Evolutionary conservation across 2,797 vertebrate genomes (phyloP).

Genomic region (Hapalemur alaotrensis): DNA sequence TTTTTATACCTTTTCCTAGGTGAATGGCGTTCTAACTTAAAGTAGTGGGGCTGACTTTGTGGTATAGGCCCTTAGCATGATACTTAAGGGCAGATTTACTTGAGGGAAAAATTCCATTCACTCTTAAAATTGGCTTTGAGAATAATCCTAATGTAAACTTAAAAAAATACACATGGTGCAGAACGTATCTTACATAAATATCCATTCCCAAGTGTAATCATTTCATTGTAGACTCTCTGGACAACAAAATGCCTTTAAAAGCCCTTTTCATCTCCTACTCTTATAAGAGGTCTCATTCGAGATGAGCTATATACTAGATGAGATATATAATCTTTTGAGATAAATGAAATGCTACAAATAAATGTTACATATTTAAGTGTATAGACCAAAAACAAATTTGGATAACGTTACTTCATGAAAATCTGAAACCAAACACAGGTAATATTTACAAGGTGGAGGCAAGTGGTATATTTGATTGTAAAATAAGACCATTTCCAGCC

Average conservation of each 20-base stretch:
- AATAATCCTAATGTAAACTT: slow-evolving; percentile 29
- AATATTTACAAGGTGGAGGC: neutral
- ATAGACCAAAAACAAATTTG: neutral
- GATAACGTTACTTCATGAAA: neutral
- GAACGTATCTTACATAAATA: neutral
- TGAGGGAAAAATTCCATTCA: slow-evolving; percentile 17
- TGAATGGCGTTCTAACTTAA: neutral
- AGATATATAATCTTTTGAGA: neutral
- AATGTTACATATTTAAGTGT: neutral
- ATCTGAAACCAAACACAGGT: neutral
- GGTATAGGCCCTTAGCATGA: neutral
- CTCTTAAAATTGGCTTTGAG: slow-evolving; percentile 9
- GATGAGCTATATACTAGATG: neutral
- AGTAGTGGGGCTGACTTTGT: neutral
- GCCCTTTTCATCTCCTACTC: neutral
- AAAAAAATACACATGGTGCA: neutral
- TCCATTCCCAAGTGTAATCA: neutral
- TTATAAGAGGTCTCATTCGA: neutral
- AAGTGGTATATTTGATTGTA: neutral
- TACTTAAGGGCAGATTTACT: neutral
- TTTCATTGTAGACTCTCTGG: neutral
- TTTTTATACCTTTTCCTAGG: slow-evolving; percentile 43
- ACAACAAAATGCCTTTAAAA: neutral
- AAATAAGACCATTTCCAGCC: neutral
- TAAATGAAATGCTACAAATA: neutral